Evolutionary conservation across 2,888 invertebrate species (phyloP).

Genomic region (Mesoligia furuncula): DNA sequence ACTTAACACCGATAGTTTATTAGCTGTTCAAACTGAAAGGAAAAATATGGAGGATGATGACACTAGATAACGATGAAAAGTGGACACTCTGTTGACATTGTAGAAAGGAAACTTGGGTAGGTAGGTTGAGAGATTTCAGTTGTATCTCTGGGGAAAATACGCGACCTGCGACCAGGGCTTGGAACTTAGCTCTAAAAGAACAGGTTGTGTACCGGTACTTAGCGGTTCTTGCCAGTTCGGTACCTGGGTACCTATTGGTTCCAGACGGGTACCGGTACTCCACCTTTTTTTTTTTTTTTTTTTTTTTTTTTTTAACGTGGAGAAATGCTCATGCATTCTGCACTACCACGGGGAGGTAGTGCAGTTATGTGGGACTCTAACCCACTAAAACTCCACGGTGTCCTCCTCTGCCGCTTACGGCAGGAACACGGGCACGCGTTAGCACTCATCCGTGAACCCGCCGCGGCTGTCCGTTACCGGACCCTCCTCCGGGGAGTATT

Average conservation of each 20-base stretch:
- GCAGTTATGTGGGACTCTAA: no score
- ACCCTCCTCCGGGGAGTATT: no score
- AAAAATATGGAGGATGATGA: neutral
- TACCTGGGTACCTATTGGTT: neutral
- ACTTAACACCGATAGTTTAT: slow-evolving; percentile 41
- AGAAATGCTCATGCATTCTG: no score
- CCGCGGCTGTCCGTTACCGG: no score
- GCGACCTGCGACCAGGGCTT: neutral
- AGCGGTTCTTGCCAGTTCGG: neutral
- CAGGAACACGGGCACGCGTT: no score
- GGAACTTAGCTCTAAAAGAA: neutral
- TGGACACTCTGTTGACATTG: neutral
- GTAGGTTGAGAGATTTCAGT: neutral
- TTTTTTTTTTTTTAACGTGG: no score
- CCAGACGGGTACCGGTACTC: neutral
- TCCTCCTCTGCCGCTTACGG: no score
- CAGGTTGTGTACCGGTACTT: neutral
- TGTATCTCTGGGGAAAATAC: neutral
- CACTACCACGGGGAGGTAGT: no score
- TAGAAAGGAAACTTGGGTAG: neutral
- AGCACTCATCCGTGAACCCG: no score
- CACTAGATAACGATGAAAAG: neutral
- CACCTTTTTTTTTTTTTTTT: no score
- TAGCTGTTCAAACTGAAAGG: slow-evolving; percentile 18
- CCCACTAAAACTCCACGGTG: no score